Conservation (phyloP, 2,888 invertebrate species). For the Eupithecia vulgata region DNA sequence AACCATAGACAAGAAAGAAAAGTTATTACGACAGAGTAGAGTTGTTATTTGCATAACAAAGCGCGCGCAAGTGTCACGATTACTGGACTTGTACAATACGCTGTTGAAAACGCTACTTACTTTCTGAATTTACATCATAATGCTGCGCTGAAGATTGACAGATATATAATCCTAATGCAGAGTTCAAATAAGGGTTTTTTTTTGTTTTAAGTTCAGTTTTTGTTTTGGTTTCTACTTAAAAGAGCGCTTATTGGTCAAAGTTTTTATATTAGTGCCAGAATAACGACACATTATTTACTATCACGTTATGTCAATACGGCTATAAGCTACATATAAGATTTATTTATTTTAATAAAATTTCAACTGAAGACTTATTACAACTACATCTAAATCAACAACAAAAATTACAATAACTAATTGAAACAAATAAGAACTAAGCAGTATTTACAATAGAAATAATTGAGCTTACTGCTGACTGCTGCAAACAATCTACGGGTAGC, state of each 20-base stretch:
- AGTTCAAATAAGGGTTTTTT: background rate
- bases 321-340: no score
- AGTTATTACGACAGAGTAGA: slow-evolving; percentile 10
- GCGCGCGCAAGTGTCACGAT: slow-evolving; percentile 13
- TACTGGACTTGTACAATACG: slow-evolving; percentile 7
- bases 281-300: no score
- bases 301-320: no score
- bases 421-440: no score
- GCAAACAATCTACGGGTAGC: no score
- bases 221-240: background rate
- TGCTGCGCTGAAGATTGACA: slow-evolving; percentile 7
- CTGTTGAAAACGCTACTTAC: slow-evolving; percentile 11
- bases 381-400: no score
- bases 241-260: background rate
- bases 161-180: background rate
- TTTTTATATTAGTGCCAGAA: no score
- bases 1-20: background rate
- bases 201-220: background rate
- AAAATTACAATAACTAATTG: no score
- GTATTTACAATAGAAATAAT: no score
- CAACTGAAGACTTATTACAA: no score
- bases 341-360: no score
- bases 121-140: slow-evolving; percentile 13
- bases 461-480: no score
- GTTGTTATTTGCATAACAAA: slow-evolving; percentile 13